phyloP scores from a whole-genome alignment of 2,113 vertebrate species.

The Polyodon spathula region DNA sequence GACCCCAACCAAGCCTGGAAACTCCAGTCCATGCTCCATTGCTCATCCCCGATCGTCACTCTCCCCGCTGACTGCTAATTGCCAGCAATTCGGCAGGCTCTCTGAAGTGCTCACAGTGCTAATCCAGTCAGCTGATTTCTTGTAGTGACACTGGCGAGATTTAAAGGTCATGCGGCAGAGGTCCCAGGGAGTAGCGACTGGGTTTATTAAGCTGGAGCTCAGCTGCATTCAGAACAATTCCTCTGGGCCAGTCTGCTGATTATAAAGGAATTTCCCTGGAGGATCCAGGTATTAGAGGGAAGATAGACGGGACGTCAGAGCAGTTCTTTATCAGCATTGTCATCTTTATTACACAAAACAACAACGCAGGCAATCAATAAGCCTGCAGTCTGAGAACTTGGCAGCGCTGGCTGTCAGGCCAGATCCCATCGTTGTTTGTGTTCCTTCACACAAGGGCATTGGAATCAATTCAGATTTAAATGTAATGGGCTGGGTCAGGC shows the following conservation, averaged over 20 bases:
- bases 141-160: too few species aligned
- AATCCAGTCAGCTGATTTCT: too few species aligned
- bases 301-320: neutral
- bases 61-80: too few species aligned
- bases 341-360: neutral
- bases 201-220: neutral
- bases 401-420: slow-evolving; percentile 7
- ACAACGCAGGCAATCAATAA: slow-evolving; percentile 15
- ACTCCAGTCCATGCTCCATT: neutral
- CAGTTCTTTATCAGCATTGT: neutral
- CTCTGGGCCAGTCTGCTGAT: neutral
- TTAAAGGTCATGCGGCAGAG: slow-evolving; percentile 9
- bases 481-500: too few species aligned
- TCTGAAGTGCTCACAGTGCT: slow-evolving; percentile 10
- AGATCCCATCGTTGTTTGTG: neutral
- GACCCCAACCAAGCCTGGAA: neutral
- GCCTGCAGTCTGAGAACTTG: slow-evolving; percentile 2
- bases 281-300: neutral
- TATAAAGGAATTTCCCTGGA: neutral
- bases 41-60: too few species aligned
- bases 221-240: neutral
- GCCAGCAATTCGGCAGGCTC: too few species aligned
- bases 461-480: slow-evolving; percentile 10
- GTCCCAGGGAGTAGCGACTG: too few species aligned
- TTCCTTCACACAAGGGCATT: neutral